A percentile compares a stretch with the other conserved stretches of the same genome.
These are phyloP conservation scores for Theristicus caerulescens DNA, from an alignment of 2,113 vertebrate species.

Conservation along the genomic window DNA sequence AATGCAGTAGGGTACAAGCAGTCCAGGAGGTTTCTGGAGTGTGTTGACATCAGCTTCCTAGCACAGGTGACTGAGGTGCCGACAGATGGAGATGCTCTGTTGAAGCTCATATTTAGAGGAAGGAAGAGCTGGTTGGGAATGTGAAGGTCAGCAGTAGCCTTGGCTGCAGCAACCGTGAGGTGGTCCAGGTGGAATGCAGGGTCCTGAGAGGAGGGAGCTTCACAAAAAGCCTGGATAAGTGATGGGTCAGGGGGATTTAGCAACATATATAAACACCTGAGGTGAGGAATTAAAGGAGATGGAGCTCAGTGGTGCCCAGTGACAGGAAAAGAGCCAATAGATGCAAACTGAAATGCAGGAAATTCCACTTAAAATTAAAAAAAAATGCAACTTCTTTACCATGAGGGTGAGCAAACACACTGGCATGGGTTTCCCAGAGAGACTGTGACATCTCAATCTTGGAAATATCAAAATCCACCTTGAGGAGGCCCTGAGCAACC, in stretches of 20 bases:
- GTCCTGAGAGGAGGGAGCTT: not conserved
- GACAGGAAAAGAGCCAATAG: not conserved
- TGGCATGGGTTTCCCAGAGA: not conserved
- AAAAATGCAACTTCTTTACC: not conserved
- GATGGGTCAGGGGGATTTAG: not conserved
- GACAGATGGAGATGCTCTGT: not conserved
- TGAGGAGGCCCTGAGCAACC: not conserved
- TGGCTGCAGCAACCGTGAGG: not conserved
- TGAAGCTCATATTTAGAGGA: not conserved
- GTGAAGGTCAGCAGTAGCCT: not conserved
- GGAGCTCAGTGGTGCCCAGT: not conserved
- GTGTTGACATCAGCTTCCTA: not conserved
- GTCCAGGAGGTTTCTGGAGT: not conserved
- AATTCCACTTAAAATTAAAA: not conserved
- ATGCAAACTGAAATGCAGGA: not conserved
- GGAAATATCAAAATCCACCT: not conserved
- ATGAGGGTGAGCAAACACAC: not conserved
- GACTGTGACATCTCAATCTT: not conserved
- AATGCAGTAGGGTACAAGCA: not conserved
- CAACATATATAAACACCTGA: not conserved
- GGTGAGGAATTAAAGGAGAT: not conserved
- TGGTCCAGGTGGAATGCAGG: fast-evolving
- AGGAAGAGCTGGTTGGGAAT: not conserved
- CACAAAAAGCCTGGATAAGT: not conserved
- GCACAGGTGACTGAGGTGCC: not conserved